Conservation (phyloP, 30 jellyfish, hydroid and myxozoan species). For the Nemopilema nomurai region DNA sequence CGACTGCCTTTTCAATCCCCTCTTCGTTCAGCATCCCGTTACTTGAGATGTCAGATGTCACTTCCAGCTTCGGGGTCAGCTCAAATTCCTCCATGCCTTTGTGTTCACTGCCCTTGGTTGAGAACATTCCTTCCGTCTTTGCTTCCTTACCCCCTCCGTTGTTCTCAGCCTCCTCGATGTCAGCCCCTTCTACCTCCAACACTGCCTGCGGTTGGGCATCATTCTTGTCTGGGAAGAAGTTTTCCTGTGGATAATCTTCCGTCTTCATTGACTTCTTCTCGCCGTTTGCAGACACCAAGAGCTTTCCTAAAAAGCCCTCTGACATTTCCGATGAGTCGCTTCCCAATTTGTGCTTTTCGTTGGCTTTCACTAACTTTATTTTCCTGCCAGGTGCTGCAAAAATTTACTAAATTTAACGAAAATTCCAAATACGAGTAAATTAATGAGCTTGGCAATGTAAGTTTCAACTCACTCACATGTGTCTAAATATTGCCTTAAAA, state of each 20-base stretch:
- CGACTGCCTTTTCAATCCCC: conserved; percentile 68
- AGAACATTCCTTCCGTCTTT: conserved; percentile 36
- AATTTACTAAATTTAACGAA: not conserved
- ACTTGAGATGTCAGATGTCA: conserved; percentile 29
- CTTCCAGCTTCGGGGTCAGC: conserved; percentile 56
- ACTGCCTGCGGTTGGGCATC: conserved; percentile 40
- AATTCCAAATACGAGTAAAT: too few relatives aligned
- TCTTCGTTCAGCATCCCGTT: conserved; percentile 64
- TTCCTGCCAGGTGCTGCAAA: not conserved
- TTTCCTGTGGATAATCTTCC: conserved; percentile 47
- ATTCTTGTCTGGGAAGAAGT: not conserved
- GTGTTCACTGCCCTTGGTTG: conserved; percentile 20
- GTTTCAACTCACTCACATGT: too few relatives aligned
- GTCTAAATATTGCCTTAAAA: too few relatives aligned
- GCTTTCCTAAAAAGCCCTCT: conserved; percentile 57
- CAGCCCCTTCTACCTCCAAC: conserved; percentile 67
- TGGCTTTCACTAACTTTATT: conserved; percentile 11
- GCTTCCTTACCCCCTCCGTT: not conserved
- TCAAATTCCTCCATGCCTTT: conserved; percentile 40
- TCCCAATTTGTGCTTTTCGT: conserved; percentile 18
- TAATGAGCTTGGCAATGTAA: too few relatives aligned
- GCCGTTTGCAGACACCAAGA: conserved; percentile 32
- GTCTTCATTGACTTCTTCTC: conserved; percentile 50
- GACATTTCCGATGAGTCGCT: conserved; percentile 47
- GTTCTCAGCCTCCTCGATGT: conserved; percentile 11